A percentile compares a stretch with the other conserved stretches of the same genome.
Evolutionary conservation across 2,797 vertebrate genomes (phyloP).

Genomic region (Spheniscus humboldti): DNA sequence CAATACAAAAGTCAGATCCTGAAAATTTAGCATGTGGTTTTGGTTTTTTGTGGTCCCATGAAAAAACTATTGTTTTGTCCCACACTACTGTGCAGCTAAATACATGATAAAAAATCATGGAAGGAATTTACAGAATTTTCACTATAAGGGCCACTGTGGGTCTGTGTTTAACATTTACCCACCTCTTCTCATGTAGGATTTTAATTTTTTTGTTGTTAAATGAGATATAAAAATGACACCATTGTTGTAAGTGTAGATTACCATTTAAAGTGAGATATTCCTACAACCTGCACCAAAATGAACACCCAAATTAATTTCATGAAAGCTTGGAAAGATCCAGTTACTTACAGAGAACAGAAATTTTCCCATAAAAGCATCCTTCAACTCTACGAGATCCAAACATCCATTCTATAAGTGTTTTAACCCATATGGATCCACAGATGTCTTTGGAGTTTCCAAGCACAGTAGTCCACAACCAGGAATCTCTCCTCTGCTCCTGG

Average conservation of each 20-base stretch:
- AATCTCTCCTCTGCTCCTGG: background rate
- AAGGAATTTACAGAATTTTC: background rate
- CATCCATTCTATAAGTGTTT: background rate
- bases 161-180: background rate
- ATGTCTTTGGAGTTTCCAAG: background rate
- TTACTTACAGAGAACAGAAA: background rate
- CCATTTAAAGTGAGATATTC: background rate
- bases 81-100: background rate
- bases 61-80: too few relatives aligned
- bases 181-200: background rate
- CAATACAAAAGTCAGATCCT: background rate
- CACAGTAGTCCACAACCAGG: background rate
- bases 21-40: background rate
- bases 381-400: background rate
- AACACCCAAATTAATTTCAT: background rate
- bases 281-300: background rate
- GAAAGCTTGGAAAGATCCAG: background rate
- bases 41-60: background rate
- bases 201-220: background rate
- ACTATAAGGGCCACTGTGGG: background rate
- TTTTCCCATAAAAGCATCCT: background rate
- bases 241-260: background rate
- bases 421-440: background rate
- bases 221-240: background rate
- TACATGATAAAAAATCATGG: background rate